phyloP scores from a whole-genome alignment of 2,113 vertebrate species.

The western clawed frog (Xenopus tropicalis) region DNA sequence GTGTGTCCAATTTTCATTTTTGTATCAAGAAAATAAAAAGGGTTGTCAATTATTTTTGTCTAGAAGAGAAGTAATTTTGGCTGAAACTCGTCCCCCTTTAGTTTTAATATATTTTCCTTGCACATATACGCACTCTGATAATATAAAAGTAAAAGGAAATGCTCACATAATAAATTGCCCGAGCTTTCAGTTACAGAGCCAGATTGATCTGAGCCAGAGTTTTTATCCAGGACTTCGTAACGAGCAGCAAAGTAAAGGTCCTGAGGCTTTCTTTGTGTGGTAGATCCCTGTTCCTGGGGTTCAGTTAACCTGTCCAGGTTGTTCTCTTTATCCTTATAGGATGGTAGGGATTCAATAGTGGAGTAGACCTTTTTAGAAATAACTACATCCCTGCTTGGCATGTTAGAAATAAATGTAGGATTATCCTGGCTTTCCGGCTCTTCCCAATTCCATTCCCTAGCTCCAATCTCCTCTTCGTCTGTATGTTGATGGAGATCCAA shows the following conservation, averaged over 20 bases:
- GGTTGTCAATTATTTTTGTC: too few species aligned
- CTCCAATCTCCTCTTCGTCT: background rate
- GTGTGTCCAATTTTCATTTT: too few species aligned
- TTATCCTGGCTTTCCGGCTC: background rate
- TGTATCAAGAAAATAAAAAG: too few species aligned
- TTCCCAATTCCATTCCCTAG: background rate
- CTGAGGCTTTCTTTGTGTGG: background rate
- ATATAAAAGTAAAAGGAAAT: slow-evolving; percentile 5
- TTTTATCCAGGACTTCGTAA: background rate
- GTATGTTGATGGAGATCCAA: background rate
- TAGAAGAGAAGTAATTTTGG: too few species aligned
- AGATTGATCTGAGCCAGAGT: slow-evolving; percentile 11
- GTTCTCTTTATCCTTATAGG: background rate
- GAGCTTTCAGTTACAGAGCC: background rate
- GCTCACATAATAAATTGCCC: slow-evolving; percentile 28
- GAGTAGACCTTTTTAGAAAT: slow-evolving; percentile 36
- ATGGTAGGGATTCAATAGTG: background rate
- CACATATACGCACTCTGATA: background rate
- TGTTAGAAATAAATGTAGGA: background rate
- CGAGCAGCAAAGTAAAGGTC: background rate
- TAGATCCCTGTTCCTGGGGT: background rate
- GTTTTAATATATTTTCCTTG: too few species aligned
- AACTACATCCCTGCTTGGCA: slow-evolving; percentile 17
- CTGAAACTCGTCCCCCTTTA: too few species aligned
- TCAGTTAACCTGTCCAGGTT: background rate